Evolutionary conservation across 2,888 invertebrate genomes (phyloP).

Genomic region (Drosophila helvetica): DNA sequence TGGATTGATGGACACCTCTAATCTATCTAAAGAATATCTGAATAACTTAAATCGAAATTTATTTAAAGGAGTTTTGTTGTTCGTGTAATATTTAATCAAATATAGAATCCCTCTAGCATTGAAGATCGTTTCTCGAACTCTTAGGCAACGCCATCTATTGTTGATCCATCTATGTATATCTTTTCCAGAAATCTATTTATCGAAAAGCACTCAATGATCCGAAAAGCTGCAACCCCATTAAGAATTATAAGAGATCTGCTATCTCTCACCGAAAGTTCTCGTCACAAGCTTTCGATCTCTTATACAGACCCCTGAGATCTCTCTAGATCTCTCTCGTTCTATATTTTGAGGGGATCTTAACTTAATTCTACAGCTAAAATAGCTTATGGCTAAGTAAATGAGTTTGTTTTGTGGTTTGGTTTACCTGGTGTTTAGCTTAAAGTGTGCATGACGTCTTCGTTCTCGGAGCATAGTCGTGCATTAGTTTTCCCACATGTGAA

Average conservation of each 20-base stretch:
- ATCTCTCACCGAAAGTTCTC: constrained; percentile 1
- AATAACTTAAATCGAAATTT: background rate
- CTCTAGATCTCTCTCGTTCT: background rate
- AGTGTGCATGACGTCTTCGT: constrained; percentile 93
- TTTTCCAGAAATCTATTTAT: constrained; percentile 11
- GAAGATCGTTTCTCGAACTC: background rate
- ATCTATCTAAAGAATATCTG: background rate
- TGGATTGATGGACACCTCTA: background rate
- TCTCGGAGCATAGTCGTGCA: constrained; percentile 90
- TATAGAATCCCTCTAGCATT: background rate
- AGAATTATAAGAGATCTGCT: constrained; percentile 13
- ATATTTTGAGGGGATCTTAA: background rate
- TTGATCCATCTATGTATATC: background rate
- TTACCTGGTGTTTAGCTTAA: constrained; percentile 94
- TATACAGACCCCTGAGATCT: background rate
- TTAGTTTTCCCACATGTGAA: constrained; percentile 84
- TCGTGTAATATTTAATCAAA: background rate
- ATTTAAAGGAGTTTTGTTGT: background rate
- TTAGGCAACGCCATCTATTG: constrained; percentile 9
- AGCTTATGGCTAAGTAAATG: constrained; percentile 23
- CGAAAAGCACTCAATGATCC: background rate
- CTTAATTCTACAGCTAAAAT: constrained; percentile 20
- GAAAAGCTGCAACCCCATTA: background rate
- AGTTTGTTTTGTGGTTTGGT: constrained; percentile 58
- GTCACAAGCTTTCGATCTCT: background rate